These are phyloP conservation scores for Chrysina gloriosa DNA, from an alignment of 2,888 invertebrate species.

Conservation along the genomic window DNA sequence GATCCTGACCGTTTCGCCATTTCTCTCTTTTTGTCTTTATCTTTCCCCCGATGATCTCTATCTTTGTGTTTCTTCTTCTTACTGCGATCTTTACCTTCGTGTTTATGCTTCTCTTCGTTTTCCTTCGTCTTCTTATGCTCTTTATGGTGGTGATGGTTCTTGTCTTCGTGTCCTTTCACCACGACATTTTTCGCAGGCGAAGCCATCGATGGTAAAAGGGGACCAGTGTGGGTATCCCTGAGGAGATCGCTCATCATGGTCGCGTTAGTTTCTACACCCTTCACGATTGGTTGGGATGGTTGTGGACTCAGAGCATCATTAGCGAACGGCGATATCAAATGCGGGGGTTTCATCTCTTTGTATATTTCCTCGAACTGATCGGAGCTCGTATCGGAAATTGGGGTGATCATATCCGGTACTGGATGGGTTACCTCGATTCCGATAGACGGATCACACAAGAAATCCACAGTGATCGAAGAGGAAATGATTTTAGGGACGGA, in stretches of 20 bases:
- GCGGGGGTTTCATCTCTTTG: slow-evolving; percentile 66
- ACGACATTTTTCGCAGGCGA: slow-evolving; percentile 47
- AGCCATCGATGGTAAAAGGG: slow-evolving; percentile 49
- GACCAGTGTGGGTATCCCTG: slow-evolving; percentile 67
- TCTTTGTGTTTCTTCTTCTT: slow-evolving; percentile 83
- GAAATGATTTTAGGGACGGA: slow-evolving; percentile 59
- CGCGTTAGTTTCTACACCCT: slow-evolving; percentile 79
- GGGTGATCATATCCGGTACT: slow-evolving; percentile 58
- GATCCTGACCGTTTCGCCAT: slow-evolving; percentile 44
- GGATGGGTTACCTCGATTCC: slow-evolving; percentile 58
- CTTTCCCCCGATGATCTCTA: slow-evolving; percentile 70
- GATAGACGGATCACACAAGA: slow-evolving; percentile 68
- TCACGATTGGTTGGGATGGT: slow-evolving; percentile 63
- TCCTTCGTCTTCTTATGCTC: slow-evolving; percentile 76
- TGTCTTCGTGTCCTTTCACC: slow-evolving; percentile 57
- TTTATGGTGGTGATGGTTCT: slow-evolving; percentile 60
- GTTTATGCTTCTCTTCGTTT: slow-evolving; percentile 84
- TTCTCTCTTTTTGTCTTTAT: slow-evolving; percentile 56
- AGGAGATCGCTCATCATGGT: slow-evolving; percentile 77
- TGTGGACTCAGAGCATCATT: slow-evolving; percentile 39
- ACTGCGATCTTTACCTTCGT: slow-evolving; percentile 70
- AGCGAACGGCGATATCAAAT: slow-evolving; percentile 63
- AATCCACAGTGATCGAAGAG: slow-evolving; percentile 63
- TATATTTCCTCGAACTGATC: slow-evolving; percentile 47
- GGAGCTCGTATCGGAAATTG: slow-evolving; percentile 53